A percentile compares a stretch with the other conserved stretches of the same genome.
phyloP scores from a whole-genome alignment of 2,113 vertebrate species.

The Ptyas mucosa region DNA sequence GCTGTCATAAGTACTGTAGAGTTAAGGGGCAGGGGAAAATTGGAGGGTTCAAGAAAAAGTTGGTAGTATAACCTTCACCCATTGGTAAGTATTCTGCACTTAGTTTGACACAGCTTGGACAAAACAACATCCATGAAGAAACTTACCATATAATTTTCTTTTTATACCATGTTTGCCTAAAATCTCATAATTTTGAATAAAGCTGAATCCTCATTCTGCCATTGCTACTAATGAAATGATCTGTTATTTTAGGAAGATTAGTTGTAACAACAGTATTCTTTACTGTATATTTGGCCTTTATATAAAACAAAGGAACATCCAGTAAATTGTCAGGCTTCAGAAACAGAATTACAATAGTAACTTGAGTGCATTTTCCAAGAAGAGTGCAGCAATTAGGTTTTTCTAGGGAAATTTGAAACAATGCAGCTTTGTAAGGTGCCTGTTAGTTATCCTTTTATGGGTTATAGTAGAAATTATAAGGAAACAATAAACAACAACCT shows the following conservation, averaged over 20 bases:
- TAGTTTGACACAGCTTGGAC: not conserved
- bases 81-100: not conserved
- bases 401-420: not conserved
- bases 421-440: not conserved
- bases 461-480: not conserved
- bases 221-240: constrained; percentile 28
- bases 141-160: not conserved
- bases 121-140: not conserved
- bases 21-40: not conserved
- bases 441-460: not conserved
- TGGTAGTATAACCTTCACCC: not conserved
- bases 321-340: constrained; percentile 27
- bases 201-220: constrained; percentile 15
- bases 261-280: constrained; percentile 25
- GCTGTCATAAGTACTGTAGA: not conserved
- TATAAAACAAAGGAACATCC: not conserved
- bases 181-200: constrained; percentile 23
- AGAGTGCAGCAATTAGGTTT: not conserved
- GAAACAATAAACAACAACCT: not conserved
- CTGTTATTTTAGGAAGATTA: constrained; percentile 39
- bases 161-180: constrained; percentile 35
- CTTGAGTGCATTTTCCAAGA: not conserved
- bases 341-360: constrained; percentile 19
- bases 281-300: constrained; percentile 42
- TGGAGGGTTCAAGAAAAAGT: not conserved